Conservation (phyloP, 2,888 invertebrate genomes). For the Leptinotarsa juncta region DNA sequence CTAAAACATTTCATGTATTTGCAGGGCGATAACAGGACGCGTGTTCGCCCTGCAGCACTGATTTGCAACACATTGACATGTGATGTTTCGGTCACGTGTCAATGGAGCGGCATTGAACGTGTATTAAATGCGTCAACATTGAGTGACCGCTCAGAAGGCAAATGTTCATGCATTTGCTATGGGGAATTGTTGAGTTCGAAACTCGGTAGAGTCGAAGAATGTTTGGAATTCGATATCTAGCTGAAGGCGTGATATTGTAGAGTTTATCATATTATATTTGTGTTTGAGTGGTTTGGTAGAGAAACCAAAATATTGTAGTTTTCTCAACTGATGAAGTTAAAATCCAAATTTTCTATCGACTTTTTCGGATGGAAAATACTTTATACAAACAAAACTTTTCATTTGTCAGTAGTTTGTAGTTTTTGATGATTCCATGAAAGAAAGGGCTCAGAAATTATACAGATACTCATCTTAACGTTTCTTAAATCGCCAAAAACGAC, state of each 20-base stretch:
- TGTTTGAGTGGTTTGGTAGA: background rate
- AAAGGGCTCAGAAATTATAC: no score
- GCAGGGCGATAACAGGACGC: conserved; percentile 54
- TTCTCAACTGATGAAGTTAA: no score
- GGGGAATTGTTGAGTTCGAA: background rate
- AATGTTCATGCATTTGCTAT: background rate
- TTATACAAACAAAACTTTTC: no score
- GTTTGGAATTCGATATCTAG: background rate
- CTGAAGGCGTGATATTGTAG: no score
- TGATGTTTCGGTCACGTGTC: conserved; percentile 58
- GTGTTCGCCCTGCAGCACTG: conserved; percentile 55
- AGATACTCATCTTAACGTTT: no score
- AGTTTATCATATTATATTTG: background rate
- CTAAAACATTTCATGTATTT: conserved; percentile 50
- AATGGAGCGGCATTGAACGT: conserved; percentile 44
- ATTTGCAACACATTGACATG: conserved; percentile 61
- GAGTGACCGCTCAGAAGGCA: conserved; percentile 10
- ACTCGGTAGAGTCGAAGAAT: background rate
- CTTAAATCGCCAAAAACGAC: no score
- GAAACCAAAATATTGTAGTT: no score
- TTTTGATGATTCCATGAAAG: no score
- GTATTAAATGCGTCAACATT: conserved; percentile 46
- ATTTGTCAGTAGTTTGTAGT: no score
- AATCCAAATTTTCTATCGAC: no score
- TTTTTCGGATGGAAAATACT: no score